A percentile compares a stretch with the other conserved stretches of the same genome.
These are phyloP conservation scores for Platynereis dumerilii DNA, from an alignment of 2,888 invertebrate species.

Conservation along the genomic window DNA sequence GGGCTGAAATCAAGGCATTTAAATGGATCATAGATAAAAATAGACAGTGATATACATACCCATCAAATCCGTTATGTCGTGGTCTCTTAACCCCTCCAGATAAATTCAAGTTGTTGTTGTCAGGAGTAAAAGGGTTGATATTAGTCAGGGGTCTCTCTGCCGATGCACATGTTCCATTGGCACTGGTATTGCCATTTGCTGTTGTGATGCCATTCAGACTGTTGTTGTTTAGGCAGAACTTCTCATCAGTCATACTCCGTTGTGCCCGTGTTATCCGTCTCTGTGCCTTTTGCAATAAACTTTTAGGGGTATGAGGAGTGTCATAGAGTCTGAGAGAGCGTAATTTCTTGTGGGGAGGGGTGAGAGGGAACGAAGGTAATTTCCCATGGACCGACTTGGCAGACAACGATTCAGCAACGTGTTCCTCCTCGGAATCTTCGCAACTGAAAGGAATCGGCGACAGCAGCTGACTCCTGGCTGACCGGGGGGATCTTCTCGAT, in stretches of 20 bases:
- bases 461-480: slow-evolving; percentile 4
- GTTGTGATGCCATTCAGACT: slow-evolving; percentile 26
- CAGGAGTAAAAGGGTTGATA: slow-evolving; percentile 78
- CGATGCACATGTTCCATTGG: slow-evolving; percentile 8
- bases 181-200: slow-evolving; percentile 9
- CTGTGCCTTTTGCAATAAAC: slow-evolving; percentile 72
- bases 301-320: slow-evolving; percentile 86
- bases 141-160: slow-evolving; percentile 65
- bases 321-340: slow-evolving; percentile 75
- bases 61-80: background rate
- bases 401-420: background rate
- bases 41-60: too few relatives aligned
- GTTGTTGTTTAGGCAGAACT: slow-evolving; percentile 29
- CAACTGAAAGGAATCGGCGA: slow-evolving; percentile 28
- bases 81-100: slow-evolving; percentile 12
- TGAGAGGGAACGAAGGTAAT: slow-evolving; percentile 22
- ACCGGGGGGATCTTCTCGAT: slow-evolving; percentile 22
- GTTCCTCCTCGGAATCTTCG: slow-evolving; percentile 24
- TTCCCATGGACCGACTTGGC: too few relatives aligned
- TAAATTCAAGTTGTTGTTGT: slow-evolving; percentile 22
- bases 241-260: slow-evolving; percentile 12
- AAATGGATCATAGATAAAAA: too few relatives aligned
- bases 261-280: slow-evolving; percentile 28
- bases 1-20: too few relatives aligned
- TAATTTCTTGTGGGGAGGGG: slow-evolving; percentile 66